Evolutionary conservation across 2,888 invertebrate genomes (phyloP), one percentile per base, ranked within the genome.

Genomic region (Tineola bisselliella): DNA sequence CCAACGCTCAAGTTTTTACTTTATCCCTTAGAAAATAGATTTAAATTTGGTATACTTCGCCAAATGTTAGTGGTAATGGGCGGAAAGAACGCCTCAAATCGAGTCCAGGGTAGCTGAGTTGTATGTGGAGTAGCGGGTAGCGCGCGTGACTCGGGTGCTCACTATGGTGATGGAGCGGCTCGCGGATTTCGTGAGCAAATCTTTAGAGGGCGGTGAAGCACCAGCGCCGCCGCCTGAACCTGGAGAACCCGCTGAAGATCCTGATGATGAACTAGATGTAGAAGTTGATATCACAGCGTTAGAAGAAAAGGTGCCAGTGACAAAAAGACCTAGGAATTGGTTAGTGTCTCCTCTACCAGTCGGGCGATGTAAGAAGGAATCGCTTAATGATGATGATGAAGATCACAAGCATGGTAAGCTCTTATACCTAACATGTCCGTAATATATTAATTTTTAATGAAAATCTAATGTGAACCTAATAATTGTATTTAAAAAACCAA

Each of bases 111-210:
- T 30, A 60, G 65, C 58, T 59, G 63, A 57, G 62, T 65, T 65
- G 64, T 62, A 62, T 33, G 62, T 63, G 58, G 44, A 60, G 60
- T 19, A 31, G 60, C 33, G 61, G 76, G 71, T 80, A 74, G 72
- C 75, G 81, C 79, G 81, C 79, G 81, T 73, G 77, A 71, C 69
- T 67, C 77, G 76, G 76, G 79, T 73, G 70, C 71, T 67, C 84
- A 84, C 86, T 79, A 86, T 87, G 87, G 82, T 86, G 81, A 95
- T 95, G 95, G 95, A 95, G 88, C 94, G 95, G 89, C 90, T 95
- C 81, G 93, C 95, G 74, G 94, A 94, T 89, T 95, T 95, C 88
- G 95, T 95, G 75, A 94, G 94, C 72, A 94, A 94, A 86, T 94
- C 94, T 64, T 93, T 95, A 81, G 93, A 93, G 75, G 90, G 90